Conservation (phyloP, 2,113 vertebrate genomes). For the Romanogobio albipinnatus region DNA sequence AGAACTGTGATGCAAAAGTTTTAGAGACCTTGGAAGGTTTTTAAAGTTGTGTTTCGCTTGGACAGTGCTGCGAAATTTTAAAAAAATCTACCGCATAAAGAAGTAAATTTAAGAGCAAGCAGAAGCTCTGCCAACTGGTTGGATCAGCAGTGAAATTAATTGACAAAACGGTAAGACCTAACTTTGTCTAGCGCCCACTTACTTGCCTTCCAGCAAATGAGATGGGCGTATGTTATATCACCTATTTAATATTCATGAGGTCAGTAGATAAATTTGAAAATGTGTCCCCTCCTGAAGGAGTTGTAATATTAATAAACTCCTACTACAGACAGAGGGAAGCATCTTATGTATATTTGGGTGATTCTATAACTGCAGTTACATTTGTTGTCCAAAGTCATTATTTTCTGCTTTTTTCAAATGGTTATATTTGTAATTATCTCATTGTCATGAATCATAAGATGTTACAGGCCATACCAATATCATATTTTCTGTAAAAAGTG, state of each 20-base stretch:
- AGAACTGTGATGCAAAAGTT: not conserved
- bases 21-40: not conserved
- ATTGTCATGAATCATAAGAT: too few species aligned
- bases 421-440: too few species aligned
- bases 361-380: too few species aligned
- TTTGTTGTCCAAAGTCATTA: too few species aligned
- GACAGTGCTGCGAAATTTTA: not conserved
- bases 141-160: not conserved
- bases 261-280: not conserved
- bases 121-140: not conserved
- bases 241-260: slow-evolving; percentile 1
- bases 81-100: not conserved
- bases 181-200: not conserved
- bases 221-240: not conserved
- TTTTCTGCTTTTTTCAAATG: too few species aligned
- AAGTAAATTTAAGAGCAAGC: not conserved
- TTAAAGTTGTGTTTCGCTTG: not conserved
- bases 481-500: too few species aligned
- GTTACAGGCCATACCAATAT: too few species aligned
- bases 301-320: too few species aligned
- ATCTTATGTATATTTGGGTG: too few species aligned
- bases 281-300: not conserved
- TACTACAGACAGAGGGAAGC: too few species aligned
- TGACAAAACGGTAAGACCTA: not conserved
- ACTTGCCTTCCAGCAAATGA: slow-evolving; percentile 5